phyloP scores from a whole-genome alignment of 2,113 vertebrate species.

The Cricetomys ansorgei region DNA sequence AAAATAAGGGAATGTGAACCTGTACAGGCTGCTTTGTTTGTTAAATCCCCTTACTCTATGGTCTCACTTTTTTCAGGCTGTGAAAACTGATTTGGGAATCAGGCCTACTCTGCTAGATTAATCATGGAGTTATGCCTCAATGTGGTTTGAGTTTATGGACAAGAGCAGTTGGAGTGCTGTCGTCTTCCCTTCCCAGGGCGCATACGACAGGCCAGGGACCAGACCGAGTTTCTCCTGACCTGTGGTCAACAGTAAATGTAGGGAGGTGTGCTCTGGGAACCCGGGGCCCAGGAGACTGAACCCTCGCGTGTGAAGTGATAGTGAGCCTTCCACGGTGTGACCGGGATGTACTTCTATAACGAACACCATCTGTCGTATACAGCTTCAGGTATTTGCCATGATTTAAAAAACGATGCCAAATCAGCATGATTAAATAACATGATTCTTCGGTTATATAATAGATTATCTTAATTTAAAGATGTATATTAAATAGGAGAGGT shows the following conservation, averaged over 20 bases:
- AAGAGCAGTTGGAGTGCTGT: constrained; percentile 48
- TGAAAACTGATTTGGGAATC: constrained; percentile 43
- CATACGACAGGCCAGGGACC: constrained; percentile 13
- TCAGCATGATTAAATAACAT: neutral
- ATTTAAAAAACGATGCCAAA: constrained; percentile 42
- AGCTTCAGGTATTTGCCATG: neutral
- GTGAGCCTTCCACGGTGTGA: neutral
- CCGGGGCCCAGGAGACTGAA: neutral
- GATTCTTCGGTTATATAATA: neutral
- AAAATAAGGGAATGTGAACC: neutral
- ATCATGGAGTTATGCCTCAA: constrained; percentile 38
- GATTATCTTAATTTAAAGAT: neutral
- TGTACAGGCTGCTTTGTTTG: neutral
- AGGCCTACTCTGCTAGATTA: neutral
- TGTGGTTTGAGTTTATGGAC: constrained; percentile 44
- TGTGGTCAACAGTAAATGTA: neutral
- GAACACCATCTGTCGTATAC: constrained; percentile 23
- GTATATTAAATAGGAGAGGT: neutral
- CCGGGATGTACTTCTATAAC: constrained; percentile 24
- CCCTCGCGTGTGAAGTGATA: neutral
- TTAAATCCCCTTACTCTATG: neutral
- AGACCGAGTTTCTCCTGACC: constrained; percentile 34
- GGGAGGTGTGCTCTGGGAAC: neutral
- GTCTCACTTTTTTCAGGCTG: neutral
- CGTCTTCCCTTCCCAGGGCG: constrained; percentile 20